Percentiles rank a stretch among this genome's conserved stretches.
These are phyloP conservation scores for Amphimedon queenslandica DNA, from an alignment of 37 sponge, comb jelly and placozoan species.

Conservation along the genomic window DNA sequence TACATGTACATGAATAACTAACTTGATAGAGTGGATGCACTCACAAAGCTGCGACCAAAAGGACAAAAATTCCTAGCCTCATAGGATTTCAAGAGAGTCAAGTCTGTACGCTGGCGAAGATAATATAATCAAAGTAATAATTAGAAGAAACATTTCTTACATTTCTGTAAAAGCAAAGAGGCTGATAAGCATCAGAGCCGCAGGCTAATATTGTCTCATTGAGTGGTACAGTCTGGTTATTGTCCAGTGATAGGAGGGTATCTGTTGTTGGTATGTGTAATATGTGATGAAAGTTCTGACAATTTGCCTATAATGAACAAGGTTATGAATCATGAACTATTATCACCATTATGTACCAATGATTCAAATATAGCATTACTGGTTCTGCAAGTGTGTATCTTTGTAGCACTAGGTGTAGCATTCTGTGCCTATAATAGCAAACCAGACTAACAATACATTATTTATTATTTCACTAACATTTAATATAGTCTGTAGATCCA, in stretches of 20 bases:
- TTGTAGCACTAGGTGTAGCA: background rate
- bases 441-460: background rate
- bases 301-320: background rate
- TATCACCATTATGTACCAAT: background rate
- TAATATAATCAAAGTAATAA: background rate
- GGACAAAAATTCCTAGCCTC: background rate
- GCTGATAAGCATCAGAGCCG: background rate
- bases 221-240: background rate
- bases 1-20: too few relatives aligned
- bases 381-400: background rate
- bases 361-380: background rate
- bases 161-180: background rate
- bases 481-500: background rate
- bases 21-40: background rate
- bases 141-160: background rate
- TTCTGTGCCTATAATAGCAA: background rate
- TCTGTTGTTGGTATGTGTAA: background rate
- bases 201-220: background rate
- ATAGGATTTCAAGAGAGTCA: background rate
- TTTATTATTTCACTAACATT: constrained; percentile 7
- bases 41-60: background rate
- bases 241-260: background rate
- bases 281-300: background rate
- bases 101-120: background rate
- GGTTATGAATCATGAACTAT: background rate